Conservation (phyloP, 2,888 invertebrate species). For the Clitarchus hookeri region DNA sequence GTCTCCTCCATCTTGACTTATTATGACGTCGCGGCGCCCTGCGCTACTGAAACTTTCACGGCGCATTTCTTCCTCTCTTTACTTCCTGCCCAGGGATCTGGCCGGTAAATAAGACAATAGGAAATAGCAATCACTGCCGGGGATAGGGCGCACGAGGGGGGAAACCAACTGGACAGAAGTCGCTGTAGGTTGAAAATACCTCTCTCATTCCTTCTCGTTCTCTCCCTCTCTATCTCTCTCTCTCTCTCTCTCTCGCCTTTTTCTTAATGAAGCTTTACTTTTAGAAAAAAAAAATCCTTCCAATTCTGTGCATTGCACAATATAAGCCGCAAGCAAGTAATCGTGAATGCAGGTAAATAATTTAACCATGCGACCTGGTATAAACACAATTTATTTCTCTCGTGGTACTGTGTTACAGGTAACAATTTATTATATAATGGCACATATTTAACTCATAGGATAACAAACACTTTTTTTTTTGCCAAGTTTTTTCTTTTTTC, state of each 20-base stretch:
- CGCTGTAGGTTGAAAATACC: neutral
- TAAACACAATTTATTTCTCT: neutral
- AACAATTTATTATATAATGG: neutral
- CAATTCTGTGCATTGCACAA: neutral
- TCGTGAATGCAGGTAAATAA: neutral
- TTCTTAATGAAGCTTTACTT: no score
- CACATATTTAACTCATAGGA: no score
- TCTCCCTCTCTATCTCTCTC: neutral
- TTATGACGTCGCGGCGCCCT: neutral
- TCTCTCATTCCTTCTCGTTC: neutral
- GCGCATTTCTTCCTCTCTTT: conserved; percentile 14
- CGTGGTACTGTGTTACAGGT: neutral
- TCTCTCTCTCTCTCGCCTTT: no score
- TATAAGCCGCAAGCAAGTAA: neutral
- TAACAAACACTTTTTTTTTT: no score
- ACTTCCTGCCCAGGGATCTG: neutral
- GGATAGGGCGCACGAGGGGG: neutral
- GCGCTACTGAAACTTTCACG: conserved; percentile 9
- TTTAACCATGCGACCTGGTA: neutral
- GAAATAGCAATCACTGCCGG: conserved; percentile 8
- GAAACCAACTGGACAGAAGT: neutral
- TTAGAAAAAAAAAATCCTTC: neutral
- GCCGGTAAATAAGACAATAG: conserved; percentile 14
- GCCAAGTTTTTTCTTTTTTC: no score
- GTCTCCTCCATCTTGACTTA: conserved; percentile 14